Evolutionary conservation across 2,888 invertebrate genomes (phyloP).

Genomic region (Argyresthia albistria): DNA sequence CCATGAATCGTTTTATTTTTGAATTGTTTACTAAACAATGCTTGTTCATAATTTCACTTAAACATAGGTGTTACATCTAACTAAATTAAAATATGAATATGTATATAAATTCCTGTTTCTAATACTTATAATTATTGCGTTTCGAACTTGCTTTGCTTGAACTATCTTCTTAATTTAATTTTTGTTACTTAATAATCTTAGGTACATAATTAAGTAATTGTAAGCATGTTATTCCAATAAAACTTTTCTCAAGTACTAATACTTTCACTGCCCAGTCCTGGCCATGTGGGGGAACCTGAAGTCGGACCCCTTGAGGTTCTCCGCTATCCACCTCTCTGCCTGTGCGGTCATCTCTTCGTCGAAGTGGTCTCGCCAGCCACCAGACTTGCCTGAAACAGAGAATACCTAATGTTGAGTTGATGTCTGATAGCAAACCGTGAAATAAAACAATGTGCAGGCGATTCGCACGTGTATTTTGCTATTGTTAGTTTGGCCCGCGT

Average conservation of each 20-base stretch:
- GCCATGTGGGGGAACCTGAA: slow-evolving; percentile 65
- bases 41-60: neutral
- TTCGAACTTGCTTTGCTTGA: neutral
- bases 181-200: slow-evolving; percentile 6
- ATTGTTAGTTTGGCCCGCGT: too few species aligned
- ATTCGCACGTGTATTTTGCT: too few species aligned
- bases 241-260: neutral
- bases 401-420: too few species aligned
- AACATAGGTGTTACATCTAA: neutral
- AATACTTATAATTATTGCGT: slow-evolving; percentile 2
- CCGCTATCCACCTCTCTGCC: slow-evolving; percentile 80
- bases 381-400: slow-evolving; percentile 62
- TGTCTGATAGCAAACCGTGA: too few species aligned
- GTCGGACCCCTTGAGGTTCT: slow-evolving; percentile 74
- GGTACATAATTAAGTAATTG: slow-evolving; percentile 4
- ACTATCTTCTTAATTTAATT: neutral
- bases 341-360: slow-evolving; percentile 75
- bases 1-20: slow-evolving; percentile 65
- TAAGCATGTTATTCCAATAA: slow-evolving; percentile 8
- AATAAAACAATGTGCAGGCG: too few species aligned
- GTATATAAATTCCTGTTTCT: slow-evolving; percentile 5
- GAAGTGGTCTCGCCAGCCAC: slow-evolving; percentile 82
- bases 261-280: neutral
- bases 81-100: slow-evolving; percentile 2
- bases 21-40: neutral